Evolutionary conservation across 1,140 invertebrate genomes (phyloP).

Genomic region (Ceratina japonica): DNA sequence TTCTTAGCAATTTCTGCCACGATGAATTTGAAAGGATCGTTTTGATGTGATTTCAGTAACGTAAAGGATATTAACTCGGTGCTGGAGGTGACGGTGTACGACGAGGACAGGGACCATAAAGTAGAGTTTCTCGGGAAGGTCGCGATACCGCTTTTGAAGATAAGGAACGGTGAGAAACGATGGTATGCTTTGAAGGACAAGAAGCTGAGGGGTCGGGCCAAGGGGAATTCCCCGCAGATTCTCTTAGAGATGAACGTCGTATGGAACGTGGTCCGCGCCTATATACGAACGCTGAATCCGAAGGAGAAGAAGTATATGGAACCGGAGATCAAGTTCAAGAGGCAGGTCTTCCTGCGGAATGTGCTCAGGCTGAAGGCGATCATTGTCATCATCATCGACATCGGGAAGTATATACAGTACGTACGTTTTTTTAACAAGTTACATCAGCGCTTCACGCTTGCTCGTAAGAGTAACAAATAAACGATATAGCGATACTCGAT

Average conservation of each 20-base stretch:
- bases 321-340: slow-evolving; percentile 96
- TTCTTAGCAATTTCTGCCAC: neutral
- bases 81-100: slow-evolving; percentile 98
- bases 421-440: slow-evolving; percentile 62
- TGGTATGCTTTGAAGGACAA: slow-evolving; percentile 99
- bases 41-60: slow-evolving; percentile 82
- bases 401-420: slow-evolving; percentile 95
- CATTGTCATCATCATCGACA: slow-evolving; percentile 92
- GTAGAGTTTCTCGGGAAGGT: slow-evolving; percentile 98
- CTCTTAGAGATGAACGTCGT: slow-evolving; percentile 94
- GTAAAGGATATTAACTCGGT: slow-evolving; percentile 98
- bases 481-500: no score
- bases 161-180: slow-evolving; percentile 94
- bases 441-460: no score
- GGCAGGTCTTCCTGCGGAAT: slow-evolving; percentile 95
- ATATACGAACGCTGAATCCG: slow-evolving; percentile 95
- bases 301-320: slow-evolving; percentile 97
- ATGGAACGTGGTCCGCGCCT: slow-evolving; percentile 96
- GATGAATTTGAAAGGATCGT: no score
- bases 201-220: slow-evolving; percentile 92
- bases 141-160: slow-evolving; percentile 91
- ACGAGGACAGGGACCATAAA: slow-evolving; percentile 99
- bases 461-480: no score
- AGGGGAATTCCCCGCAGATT: slow-evolving; percentile 95
- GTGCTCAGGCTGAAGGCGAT: slow-evolving; percentile 95